Conservation (phyloP, 1,140 invertebrate genomes). For the Brachionus angularis region DNA sequence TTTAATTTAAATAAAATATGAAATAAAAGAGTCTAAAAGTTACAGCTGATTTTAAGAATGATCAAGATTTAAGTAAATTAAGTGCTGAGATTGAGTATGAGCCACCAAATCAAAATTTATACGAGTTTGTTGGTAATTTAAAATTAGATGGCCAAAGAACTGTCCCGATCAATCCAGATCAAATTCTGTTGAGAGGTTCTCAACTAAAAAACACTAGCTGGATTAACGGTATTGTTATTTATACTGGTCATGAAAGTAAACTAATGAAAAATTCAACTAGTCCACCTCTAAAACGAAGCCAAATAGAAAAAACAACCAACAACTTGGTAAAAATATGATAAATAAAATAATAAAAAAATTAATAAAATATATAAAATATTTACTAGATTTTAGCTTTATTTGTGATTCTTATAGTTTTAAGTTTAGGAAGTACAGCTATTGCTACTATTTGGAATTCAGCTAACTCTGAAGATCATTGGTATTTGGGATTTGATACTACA, state of each 20-base stretch:
- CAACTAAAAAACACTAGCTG: slow-evolving; percentile 46
- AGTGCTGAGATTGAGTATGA: slow-evolving; percentile 79
- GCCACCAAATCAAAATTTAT: slow-evolving; percentile 85
- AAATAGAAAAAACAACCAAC: slow-evolving; percentile 87
- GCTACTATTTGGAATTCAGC: slow-evolving; percentile 76
- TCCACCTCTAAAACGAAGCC: slow-evolving; percentile 83
- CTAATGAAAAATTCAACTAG: slow-evolving; percentile 68
- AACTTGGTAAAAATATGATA: slow-evolving; percentile 3
- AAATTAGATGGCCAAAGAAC: slow-evolving; percentile 39
- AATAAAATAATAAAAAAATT: neutral
- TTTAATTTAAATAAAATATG: neutral
- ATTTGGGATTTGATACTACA: slow-evolving; percentile 65
- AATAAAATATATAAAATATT: slow-evolving; percentile 13
- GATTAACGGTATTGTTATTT: slow-evolving; percentile 70
- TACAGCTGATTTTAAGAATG: slow-evolving; percentile 64
- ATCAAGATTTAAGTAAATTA: slow-evolving; percentile 72
- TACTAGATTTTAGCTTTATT: slow-evolving; percentile 82
- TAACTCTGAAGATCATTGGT: slow-evolving; percentile 67
- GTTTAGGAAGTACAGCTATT: slow-evolving; percentile 79
- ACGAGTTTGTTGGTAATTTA: slow-evolving; percentile 90
- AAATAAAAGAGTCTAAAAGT: slow-evolving; percentile 10
- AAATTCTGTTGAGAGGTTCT: slow-evolving; percentile 66
- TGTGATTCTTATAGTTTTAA: slow-evolving; percentile 79
- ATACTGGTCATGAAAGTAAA: slow-evolving; percentile 95
- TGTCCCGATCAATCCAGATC: slow-evolving; percentile 80